These are phyloP conservation scores for Smutsia gigantea DNA, from an alignment of 2,797 vertebrate genomes.

Conservation along the genomic window DNA sequence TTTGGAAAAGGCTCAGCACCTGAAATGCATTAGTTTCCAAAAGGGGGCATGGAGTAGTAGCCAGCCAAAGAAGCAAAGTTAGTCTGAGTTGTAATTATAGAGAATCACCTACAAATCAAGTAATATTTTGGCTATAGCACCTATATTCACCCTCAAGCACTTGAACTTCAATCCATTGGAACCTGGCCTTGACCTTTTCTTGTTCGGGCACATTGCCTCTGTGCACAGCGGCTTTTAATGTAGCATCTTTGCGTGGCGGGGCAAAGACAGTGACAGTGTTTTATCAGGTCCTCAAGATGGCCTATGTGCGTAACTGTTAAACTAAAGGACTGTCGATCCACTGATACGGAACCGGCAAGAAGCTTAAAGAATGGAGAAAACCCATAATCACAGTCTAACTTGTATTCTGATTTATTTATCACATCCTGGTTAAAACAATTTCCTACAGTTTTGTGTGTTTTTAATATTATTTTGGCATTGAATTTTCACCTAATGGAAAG, in stretches of 20 bases:
- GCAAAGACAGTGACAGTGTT: constrained; percentile 58
- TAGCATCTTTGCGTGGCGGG: constrained; percentile 42
- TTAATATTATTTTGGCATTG: constrained; percentile 74
- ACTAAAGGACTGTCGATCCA: neutral
- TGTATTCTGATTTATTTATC: constrained; percentile 71
- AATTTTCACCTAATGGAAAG: constrained; percentile 62
- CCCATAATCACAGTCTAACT: constrained; percentile 42
- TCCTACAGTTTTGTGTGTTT: constrained; percentile 55
- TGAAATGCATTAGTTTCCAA: constrained; percentile 20
- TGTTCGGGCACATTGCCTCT: neutral
- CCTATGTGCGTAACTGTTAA: neutral
- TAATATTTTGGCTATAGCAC: neutral
- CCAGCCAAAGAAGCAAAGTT: neutral
- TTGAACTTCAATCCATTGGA: neutral
- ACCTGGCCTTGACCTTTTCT: constrained; percentile 31
- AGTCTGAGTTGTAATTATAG: neutral
- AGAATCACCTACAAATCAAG: neutral
- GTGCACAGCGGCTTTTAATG: neutral
- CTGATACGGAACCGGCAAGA: constrained; percentile 66
- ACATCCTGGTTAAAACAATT: constrained; percentile 63
- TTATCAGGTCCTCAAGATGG: constrained; percentile 42
- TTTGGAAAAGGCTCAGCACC: constrained; percentile 35
- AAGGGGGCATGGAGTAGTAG: neutral
- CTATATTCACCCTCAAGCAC: neutral
- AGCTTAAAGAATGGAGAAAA: constrained; percentile 57